Conservation (phyloP, 2,888 invertebrate species). For the Miltochrista miniata region DNA sequence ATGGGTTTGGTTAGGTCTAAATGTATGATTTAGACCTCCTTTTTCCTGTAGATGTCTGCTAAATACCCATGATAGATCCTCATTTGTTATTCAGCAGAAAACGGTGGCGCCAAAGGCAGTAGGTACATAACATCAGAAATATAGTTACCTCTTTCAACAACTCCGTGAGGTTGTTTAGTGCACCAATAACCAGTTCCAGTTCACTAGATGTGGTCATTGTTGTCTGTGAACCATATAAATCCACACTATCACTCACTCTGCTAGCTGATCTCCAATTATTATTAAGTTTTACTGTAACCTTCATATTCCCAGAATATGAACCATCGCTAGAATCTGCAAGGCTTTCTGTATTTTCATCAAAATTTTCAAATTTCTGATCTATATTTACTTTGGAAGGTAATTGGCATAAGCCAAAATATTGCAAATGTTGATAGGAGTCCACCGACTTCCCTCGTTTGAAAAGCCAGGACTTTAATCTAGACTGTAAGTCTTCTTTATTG, state of each 20-base stretch:
- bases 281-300: constrained; percentile 59
- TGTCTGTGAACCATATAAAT: constrained; percentile 56
- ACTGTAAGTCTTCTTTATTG: constrained; percentile 69
- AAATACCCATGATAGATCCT: too few species aligned
- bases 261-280: constrained; percentile 65
- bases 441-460: constrained; percentile 75
- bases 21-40: too few species aligned
- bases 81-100: too few species aligned
- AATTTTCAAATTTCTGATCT: constrained; percentile 47
- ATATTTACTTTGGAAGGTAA: constrained; percentile 31
- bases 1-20: too few species aligned
- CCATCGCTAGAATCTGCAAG: constrained; percentile 71
- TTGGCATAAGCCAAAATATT: constrained; percentile 78
- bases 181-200: constrained; percentile 67
- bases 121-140: background rate
- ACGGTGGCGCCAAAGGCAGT: too few species aligned
- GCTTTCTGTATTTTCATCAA: constrained; percentile 82
- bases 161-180: constrained; percentile 78
- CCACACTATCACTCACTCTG: constrained; percentile 53
- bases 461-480: constrained; percentile 77
- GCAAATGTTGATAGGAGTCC: constrained; percentile 77
- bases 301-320: constrained; percentile 65
- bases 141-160: constrained; percentile 75
- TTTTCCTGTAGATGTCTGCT: too few species aligned
- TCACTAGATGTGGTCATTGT: constrained; percentile 50